phyloP scores from a whole-genome alignment of 1,140 invertebrate genomes.

The Pachyrhynchus sulphureomaculatus region DNA sequence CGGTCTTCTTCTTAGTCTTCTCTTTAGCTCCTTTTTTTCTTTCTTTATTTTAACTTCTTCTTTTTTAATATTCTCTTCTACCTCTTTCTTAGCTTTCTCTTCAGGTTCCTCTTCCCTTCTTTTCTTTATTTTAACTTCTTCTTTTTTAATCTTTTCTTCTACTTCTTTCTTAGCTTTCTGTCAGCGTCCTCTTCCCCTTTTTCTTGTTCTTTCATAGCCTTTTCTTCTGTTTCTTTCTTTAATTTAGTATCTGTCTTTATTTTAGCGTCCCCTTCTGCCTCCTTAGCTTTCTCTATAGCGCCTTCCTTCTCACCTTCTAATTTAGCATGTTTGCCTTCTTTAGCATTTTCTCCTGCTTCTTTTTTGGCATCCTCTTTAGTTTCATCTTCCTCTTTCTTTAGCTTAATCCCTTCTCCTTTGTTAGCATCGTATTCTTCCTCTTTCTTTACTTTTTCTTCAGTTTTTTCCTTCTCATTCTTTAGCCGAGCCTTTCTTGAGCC shows the following conservation, averaged over 20 bases:
- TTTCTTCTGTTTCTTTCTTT: constrained; percentile 7
- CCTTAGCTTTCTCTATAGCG: no score
- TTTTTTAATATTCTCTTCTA: not conserved
- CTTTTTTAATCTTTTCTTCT: no score
- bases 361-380: constrained; percentile 34
- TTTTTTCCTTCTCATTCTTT: no score
- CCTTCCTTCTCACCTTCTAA: no score
- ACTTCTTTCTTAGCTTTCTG: constrained; percentile 32
- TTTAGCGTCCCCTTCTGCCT: no score
- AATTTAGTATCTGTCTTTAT: no score
- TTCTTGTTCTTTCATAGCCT: constrained; percentile 20
- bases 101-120: constrained; percentile 32
- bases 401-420: no score
- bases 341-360: constrained; percentile 30
- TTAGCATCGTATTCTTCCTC: no score
- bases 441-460: no score
- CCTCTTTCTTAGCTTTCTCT: not conserved
- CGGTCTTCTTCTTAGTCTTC: not conserved
- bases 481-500: no score
- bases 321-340: no score
- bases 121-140: constrained; percentile 19
- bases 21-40: constrained; percentile 19
- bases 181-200: constrained; percentile 32
- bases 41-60: constrained; percentile 16
- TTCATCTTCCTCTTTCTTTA: not conserved